Base-by-base conservation (phyloP, 2,797 vertebrate species). In the Sphaeramia orbicularis region DNA sequence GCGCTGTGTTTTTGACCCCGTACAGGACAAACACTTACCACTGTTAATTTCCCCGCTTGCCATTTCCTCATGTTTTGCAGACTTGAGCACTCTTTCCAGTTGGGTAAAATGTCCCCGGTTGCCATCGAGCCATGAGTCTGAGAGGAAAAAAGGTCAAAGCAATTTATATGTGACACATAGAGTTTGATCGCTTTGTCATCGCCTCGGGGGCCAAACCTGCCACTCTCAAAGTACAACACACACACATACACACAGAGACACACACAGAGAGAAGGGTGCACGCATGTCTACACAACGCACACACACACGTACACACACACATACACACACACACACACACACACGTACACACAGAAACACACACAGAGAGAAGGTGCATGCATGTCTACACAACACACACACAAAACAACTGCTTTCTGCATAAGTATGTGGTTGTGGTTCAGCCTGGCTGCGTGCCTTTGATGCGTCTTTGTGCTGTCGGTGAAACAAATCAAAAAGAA, bases 131-230 rank as follows among this genome's bases (percentile, higher is more conserved):
- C 91, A 84, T 66, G 89, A 88, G 89, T 88, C 84, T 75, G 81
- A 81, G 87, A 90, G 88, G 83, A 92, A 91, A 86, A 93, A 93
- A 93, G 93, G 93, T 95, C 93, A 94, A 93, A 94, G 93, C 93
- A 95, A 95, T 95, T 95, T 95, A 94, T 93, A 95, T 92, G 92
- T 93, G 93, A 94, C 93, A 94, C 90, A 82, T 84, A 87, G 91
- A 92, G 87, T 93, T 93, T 93, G 93, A 94, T 93, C 91, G 92
- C 90, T 93, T 92, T 94, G 93, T 93, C 92, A 93, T 93, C 91
- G 93, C 93, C 91, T 90, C 74, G 48, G 90, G 93, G 90, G 80
- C 85, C 85, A 63, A 90, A 89, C 87, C 86, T 91, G 89, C 86
- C 67, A 54, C 84, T 80, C 85, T 84, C 75, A 64, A 80, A 75